Conservation (phyloP, 2,888 invertebrate species). For the Phragmatobia fuliginosa region DNA sequence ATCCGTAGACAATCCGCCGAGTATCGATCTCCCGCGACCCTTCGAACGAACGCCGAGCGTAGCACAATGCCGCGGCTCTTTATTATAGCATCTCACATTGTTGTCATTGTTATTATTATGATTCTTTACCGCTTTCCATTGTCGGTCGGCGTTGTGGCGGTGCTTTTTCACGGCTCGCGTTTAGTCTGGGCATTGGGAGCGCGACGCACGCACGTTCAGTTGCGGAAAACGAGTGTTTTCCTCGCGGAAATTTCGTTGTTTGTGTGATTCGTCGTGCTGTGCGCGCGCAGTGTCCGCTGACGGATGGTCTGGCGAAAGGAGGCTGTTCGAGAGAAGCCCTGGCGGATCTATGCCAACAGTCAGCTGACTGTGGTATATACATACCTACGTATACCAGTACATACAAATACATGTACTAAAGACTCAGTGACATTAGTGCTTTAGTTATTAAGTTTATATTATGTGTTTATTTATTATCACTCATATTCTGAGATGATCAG, state of each 20-base stretch:
- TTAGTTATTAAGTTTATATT: slow-evolving; percentile 30
- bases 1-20: slow-evolving; percentile 82
- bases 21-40: slow-evolving; percentile 86
- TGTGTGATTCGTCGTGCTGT: slow-evolving; percentile 68
- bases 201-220: slow-evolving; percentile 85
- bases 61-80: slow-evolving; percentile 86
- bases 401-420: slow-evolving; percentile 37
- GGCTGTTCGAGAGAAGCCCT: slow-evolving; percentile 45
- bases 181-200: slow-evolving; percentile 86
- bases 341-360: slow-evolving; percentile 41
- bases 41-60: slow-evolving; percentile 83
- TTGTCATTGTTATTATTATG: slow-evolving; percentile 88
- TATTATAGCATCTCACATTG: slow-evolving; percentile 87
- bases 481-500: slow-evolving; percentile 22
- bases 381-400: slow-evolving; percentile 30
- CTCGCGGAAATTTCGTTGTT: slow-evolving; percentile 75
- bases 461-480: slow-evolving; percentile 28
- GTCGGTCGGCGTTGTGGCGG: slow-evolving; percentile 86
- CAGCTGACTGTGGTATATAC: slow-evolving; percentile 56
- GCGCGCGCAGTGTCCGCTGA: slow-evolving; percentile 70
- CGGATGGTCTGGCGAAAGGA: slow-evolving; percentile 33
- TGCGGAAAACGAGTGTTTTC: slow-evolving; percentile 84
- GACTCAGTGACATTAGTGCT: slow-evolving; percentile 51
- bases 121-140: slow-evolving; percentile 87
- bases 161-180: slow-evolving; percentile 86